Percentiles rank a stretch among this genome's conserved stretches.
These are phyloP conservation scores for Escarpia spicata DNA, from an alignment of 2,888 invertebrate species.

Conservation along the genomic window DNA sequence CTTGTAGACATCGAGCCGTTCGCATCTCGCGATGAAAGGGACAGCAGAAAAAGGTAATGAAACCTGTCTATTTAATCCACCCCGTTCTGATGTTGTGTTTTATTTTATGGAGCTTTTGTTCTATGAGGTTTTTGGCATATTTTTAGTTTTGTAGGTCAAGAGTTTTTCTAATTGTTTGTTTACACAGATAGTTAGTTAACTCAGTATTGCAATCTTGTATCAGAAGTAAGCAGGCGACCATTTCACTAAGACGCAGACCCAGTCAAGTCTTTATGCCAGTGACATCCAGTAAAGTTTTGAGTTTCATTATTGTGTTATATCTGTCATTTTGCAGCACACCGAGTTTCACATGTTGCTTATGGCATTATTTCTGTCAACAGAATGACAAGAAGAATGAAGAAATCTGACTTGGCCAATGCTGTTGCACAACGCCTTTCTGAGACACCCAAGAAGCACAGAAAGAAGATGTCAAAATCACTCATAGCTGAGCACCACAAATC, in stretches of 20 bases:
- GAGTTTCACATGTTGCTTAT: no score
- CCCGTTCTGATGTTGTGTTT: not conserved
- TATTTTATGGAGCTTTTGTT: not conserved
- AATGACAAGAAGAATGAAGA: not conserved
- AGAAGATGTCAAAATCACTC: not conserved
- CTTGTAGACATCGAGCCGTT: conserved; percentile 17
- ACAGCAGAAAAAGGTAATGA: conserved; percentile 6
- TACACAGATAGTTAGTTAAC: not conserved
- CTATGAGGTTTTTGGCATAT: not conserved
- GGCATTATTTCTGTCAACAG: not conserved
- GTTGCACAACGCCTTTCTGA: conserved; percentile 11
- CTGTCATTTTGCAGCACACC: no score
- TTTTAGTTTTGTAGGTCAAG: not conserved
- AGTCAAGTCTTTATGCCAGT: not conserved
- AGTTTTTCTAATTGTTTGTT: not conserved
- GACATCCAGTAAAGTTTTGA: no score
- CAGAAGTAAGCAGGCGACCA: not conserved
- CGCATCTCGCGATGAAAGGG: not conserved
- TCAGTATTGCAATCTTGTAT: not conserved
- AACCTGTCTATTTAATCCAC: not conserved
- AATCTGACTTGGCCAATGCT: not conserved
- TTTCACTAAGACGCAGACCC: not conserved
- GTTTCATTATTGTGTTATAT: no score
- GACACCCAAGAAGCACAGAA: not conserved
- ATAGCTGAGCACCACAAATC: not conserved